phyloP scores from a whole-genome alignment of 2,113 vertebrate species.

The Falco punctatus region DNA sequence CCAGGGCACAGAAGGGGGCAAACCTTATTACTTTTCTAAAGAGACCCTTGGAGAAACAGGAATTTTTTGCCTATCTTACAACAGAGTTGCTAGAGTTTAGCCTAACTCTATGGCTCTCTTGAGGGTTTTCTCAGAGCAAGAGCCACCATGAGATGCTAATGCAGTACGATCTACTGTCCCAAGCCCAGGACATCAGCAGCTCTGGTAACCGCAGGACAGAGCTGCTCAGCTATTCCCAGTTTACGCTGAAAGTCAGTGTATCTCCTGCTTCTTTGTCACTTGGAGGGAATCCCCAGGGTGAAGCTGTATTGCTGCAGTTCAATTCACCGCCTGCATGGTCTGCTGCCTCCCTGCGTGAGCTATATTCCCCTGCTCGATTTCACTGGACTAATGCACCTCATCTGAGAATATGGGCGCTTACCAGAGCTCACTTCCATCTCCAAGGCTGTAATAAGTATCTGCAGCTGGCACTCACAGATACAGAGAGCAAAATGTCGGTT shows the following conservation, averaged over 20 bases:
- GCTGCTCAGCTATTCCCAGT: neutral
- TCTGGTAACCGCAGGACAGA: neutral
- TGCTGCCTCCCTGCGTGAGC: slow-evolving; percentile 16
- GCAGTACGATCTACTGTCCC: neutral
- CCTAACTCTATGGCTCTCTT: neutral
- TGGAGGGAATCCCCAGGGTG: slow-evolving; percentile 34
- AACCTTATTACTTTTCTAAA: neutral
- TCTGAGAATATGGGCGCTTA: neutral
- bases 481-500: neutral
- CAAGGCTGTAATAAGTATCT: slow-evolving; percentile 25
- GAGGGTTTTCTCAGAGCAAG: neutral
- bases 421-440: neutral
- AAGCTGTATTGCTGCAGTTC: slow-evolving; percentile 36
- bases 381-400: slow-evolving; percentile 34
- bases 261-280: slow-evolving; percentile 8
- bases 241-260: neutral
- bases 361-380: neutral
- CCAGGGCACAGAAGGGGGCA: neutral
- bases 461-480: neutral
- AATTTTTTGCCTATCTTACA: neutral
- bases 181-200: neutral
- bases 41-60: neutral
- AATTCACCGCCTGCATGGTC: slow-evolving; percentile 37
- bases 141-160: neutral
- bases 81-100: neutral